Conservation (phyloP, 1,140 invertebrate species). For the Heliconius hermathena region DNA sequence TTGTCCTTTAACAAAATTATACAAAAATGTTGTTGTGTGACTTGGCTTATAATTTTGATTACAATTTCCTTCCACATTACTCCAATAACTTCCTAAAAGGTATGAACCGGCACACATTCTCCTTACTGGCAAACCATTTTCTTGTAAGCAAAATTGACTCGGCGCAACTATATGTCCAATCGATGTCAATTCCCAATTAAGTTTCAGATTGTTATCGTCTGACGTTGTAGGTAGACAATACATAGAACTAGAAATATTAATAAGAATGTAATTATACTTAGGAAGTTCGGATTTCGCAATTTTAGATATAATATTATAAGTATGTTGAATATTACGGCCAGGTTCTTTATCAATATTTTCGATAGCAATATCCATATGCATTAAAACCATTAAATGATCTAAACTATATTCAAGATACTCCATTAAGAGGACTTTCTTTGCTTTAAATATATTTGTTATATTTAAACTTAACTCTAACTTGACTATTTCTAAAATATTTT, state of each 20-base stretch:
- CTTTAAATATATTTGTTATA: conserved; percentile 55
- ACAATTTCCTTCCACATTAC: conserved; percentile 67
- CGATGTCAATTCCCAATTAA: conserved; percentile 73
- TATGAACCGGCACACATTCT: conserved; percentile 76
- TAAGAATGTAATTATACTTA: conserved; percentile 58
- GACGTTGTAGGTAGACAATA: conserved; percentile 70
- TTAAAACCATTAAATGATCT: conserved; percentile 49
- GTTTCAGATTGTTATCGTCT: conserved; percentile 42
- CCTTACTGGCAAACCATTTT: conserved; percentile 76
- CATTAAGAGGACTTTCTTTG: conserved; percentile 63
- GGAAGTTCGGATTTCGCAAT: conserved; percentile 49
- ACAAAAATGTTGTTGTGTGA: conserved; percentile 69
- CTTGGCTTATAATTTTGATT: conserved; percentile 67
- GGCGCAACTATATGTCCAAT: conserved; percentile 74
- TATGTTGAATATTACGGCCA: conserved; percentile 47
- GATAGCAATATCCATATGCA: conserved; percentile 61
- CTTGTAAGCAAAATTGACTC: conserved; percentile 78
- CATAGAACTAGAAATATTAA: conserved; percentile 69
- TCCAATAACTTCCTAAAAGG: conserved; percentile 73
- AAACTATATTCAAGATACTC: conserved; percentile 56
- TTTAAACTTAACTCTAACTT: conserved; percentile 44
- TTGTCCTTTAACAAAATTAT: conserved; percentile 67
- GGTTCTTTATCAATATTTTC: conserved; percentile 43
- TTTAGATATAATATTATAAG: conserved; percentile 45
- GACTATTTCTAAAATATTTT: conserved; percentile 39